Percentiles rank a stretch among this genome's conserved stretches.
Evolutionary conservation across 1,140 invertebrate genomes (phyloP).

Genomic region (Acromyrmex charruanus): DNA sequence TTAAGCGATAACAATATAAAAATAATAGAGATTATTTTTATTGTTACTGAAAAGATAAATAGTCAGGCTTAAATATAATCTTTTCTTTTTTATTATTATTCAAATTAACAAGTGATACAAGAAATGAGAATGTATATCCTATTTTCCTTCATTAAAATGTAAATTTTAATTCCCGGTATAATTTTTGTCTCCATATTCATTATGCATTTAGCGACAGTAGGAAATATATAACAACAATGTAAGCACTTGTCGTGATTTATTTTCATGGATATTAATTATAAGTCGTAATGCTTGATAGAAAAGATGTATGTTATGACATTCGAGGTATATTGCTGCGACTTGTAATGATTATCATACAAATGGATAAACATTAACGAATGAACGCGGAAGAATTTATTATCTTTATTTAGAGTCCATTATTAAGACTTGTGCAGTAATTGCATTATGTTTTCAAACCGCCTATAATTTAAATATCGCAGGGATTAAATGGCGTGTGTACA

Average conservation of each 20-base stretch:
- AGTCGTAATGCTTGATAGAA: constrained; percentile 1
- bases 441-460: neutral
- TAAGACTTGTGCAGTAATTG: neutral
- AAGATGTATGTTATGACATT: constrained; percentile 50
- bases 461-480: constrained; percentile 1
- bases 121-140: neutral
- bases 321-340: neutral
- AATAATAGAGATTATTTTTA: constrained; percentile 7
- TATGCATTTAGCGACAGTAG: neutral
- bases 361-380: constrained; percentile 12
- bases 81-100: neutral
- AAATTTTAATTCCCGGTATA: neutral
- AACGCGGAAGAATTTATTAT: neutral
- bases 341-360: neutral
- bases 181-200: constrained; percentile 26
- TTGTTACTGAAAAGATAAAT: neutral
- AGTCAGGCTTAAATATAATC: neutral
- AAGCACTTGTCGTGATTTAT: constrained; percentile 36
- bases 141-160: neutral
- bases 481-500: constrained; percentile 14
- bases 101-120: neutral
- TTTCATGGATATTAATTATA: constrained; percentile 41
- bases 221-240: constrained; percentile 11
- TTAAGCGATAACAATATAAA: neutral
- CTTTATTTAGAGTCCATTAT: neutral